Evolutionary conservation across 2,888 invertebrate species (phyloP).

Genomic region (Parasteatoda lunata): DNA sequence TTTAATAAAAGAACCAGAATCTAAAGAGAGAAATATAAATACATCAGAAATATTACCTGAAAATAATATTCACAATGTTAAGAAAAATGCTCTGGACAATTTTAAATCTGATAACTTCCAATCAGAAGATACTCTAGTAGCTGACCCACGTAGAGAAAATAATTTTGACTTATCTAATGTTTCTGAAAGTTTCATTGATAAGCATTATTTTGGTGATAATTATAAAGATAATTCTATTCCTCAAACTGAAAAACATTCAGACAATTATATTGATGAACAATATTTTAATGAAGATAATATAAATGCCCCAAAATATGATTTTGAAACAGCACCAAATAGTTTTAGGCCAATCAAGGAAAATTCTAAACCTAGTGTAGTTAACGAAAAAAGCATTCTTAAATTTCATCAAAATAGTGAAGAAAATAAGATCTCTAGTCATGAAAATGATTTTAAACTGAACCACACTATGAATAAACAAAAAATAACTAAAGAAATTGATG

Average conservation of each 20-base stretch:
- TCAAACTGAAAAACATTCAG: not conserved
- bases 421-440: too few species aligned
- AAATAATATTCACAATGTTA: not conserved
- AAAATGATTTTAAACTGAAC: too few species aligned
- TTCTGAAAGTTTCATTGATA: conserved; percentile 7
- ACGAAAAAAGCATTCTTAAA: too few species aligned
- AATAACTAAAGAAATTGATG: too few species aligned
- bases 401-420: too few species aligned
- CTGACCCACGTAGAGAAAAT: not conserved
- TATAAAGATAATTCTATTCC: conserved; percentile 4
- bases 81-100: not conserved
- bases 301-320: not conserved
- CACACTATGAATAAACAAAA: too few species aligned
- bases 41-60: not conserved
- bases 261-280: conserved; percentile 37
- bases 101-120: not conserved
- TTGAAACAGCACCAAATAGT: too few species aligned
- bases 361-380: too few species aligned
- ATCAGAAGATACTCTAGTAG: not conserved
- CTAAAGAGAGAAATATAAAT: not conserved
- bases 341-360: too few species aligned
- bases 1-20: not conserved
- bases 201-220: not conserved
- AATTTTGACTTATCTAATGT: too few species aligned
- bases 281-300: conserved; percentile 34